Conservation (phyloP, 2,888 invertebrate species). For the Patella ulyssiponensis region DNA sequence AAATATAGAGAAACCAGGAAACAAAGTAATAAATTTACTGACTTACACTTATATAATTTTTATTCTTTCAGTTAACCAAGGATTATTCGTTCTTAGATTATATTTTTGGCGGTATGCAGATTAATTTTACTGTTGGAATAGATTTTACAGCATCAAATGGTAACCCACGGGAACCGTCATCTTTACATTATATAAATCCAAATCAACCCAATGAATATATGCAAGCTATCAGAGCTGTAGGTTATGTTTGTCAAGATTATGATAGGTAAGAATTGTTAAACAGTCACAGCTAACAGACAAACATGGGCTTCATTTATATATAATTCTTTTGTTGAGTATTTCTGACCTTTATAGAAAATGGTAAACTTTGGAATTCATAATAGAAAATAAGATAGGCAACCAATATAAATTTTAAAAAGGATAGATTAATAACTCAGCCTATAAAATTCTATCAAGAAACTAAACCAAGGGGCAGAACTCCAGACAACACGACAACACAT, state of each 20-base stretch:
- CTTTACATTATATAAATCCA: constrained; percentile 68
- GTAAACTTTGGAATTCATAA: too few species aligned
- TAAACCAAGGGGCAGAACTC: too few species aligned
- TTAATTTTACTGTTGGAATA: constrained; percentile 69
- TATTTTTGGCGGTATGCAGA: constrained; percentile 70
- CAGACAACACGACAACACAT: too few species aligned
- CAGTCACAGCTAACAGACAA: not conserved
- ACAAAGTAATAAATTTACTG: not conserved
- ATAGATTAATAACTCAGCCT: too few species aligned
- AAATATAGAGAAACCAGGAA: too few species aligned
- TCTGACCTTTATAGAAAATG: not conserved
- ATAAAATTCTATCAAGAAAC: too few species aligned
- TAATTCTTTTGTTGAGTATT: not conserved
- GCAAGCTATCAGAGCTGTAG: constrained; percentile 67
- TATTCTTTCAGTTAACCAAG: constrained; percentile 49
- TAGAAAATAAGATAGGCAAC: too few species aligned
- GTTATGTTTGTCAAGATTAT: constrained; percentile 68
- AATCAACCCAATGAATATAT: constrained; percentile 67
- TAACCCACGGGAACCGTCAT: constrained; percentile 54
- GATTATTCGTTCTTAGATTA: constrained; percentile 68
- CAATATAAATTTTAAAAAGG: too few species aligned
- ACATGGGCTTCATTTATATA: not conserved
- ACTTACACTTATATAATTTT: not conserved
- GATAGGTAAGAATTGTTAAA: constrained; percentile 59
- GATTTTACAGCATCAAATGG: constrained; percentile 72